Evolutionary conservation across 2,888 invertebrate genomes (phyloP), one percentile per base, ranked within the genome.

Genomic region (Lapara coniferarum): DNA sequence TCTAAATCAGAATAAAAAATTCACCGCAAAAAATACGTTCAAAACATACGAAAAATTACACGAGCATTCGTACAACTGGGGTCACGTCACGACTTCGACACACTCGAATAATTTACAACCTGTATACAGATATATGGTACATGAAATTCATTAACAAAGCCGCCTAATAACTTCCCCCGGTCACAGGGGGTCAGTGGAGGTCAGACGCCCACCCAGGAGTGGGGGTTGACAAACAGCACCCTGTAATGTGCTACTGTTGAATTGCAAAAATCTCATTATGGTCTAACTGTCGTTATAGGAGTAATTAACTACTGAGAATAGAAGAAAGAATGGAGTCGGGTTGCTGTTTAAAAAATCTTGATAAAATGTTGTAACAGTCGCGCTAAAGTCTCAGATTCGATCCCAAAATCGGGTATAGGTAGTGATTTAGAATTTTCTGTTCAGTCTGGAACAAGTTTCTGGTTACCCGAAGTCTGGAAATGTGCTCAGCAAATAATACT

Each of bases 231-330:
- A 89, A 88, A 90, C 90, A 89, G 82, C 86, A 81, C 87, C 88
- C 88, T 85, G 89, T 91, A 90, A 91, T 91, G 91, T 89, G 91
- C 88, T 89, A 88, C 90, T 90, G 92, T 92, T 91, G 92, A 93
- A 92, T 92, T 92, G 91, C 92, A 93, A 92, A 92, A 93, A 92
- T 93, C 92, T 92, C 92, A 93, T 92, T 93, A 92, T 90, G 85
- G 85, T 91, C 92, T 92, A 92, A 92, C 92, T 91, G 92, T 92
- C 92, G 92, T 92, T 92, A 92, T 90, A 91, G 89, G 90, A 91
- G 92, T 92, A 92, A 93, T 92, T 92, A 92, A 91, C 90, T 89
- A 81, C 81, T 63, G 74, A 71, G 83, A 67, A 84, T 81, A 86
- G 75, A 8, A 72, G 70, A 73, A 72, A 70, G 69, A 66, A 71